Evolutionary conservation across 2,888 invertebrate genomes (phyloP).

Genomic region (Leptinotarsa haldemani): DNA sequence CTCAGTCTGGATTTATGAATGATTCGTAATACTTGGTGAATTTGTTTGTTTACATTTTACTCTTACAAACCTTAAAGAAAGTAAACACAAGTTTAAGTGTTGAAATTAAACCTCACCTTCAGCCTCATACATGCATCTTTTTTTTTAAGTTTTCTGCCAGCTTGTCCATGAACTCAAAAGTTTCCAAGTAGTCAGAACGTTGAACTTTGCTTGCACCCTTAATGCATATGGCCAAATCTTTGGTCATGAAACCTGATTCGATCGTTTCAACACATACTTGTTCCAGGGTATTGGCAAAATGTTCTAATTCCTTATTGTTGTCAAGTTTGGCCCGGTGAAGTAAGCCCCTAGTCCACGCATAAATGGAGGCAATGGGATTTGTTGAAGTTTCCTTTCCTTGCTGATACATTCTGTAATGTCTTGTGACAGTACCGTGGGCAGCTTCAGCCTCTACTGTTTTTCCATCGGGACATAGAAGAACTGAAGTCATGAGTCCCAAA

Average conservation of each 20-base stretch:
- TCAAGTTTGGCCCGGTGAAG: conserved; percentile 95
- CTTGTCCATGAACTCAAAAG: conserved; percentile 97
- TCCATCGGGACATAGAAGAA: conserved; percentile 96
- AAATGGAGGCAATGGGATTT: conserved; percentile 98
- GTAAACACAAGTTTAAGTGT: neutral
- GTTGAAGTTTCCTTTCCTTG: conserved; percentile 98
- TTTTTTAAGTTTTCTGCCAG: conserved; percentile 88
- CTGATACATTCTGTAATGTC: conserved; percentile 77
- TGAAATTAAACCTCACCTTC: conserved; percentile 1
- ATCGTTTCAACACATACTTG: conserved; percentile 94
- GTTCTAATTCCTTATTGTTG: conserved; percentile 78
- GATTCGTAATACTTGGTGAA: conserved; percentile 22
- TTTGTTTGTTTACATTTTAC: conserved; percentile 14
- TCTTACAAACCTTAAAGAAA: conserved; percentile 21
- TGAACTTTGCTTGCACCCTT: conserved; percentile 88
- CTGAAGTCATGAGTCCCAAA: conserved; percentile 97
- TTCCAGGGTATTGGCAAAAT: conserved; percentile 89
- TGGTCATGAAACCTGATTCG: conserved; percentile 95
- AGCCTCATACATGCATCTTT: conserved; percentile 52
- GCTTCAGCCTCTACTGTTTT: conserved; percentile 98
- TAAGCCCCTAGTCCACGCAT: conserved; percentile 92
- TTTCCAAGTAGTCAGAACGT: conserved; percentile 91
- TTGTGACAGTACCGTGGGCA: conserved; percentile 87
- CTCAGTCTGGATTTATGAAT: conserved; percentile 6
- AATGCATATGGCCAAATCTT: conserved; percentile 97